phyloP scores from a whole-genome alignment of 2,113 vertebrate genomes.

The Tauraco erythrolophus region DNA sequence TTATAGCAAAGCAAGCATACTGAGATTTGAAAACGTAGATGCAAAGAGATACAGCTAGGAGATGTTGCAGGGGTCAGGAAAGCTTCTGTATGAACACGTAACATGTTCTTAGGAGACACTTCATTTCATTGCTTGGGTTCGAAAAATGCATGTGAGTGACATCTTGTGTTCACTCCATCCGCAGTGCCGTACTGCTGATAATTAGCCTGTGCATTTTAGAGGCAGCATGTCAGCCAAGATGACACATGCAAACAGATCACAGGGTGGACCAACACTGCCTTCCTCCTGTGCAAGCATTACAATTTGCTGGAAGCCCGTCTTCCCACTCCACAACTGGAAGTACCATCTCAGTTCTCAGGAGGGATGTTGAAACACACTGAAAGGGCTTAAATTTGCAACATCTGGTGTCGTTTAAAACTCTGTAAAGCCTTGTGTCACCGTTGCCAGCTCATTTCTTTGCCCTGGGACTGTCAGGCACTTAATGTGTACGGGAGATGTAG shows the following conservation, averaged over 20 bases:
- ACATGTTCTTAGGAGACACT: rapidly evolving
- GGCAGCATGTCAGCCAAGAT: background rate
- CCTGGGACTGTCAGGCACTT: background rate
- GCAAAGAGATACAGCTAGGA: background rate
- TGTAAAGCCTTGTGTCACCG: background rate
- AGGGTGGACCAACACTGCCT: background rate
- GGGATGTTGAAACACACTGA: background rate
- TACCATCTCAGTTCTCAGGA: background rate
- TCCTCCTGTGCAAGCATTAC: background rate
- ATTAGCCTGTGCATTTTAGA: background rate
- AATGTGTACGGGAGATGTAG: background rate
- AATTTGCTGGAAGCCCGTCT: background rate
- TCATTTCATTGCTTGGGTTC: background rate
- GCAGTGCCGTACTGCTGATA: background rate
- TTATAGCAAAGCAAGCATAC: background rate
- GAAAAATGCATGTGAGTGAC: conserved; percentile 23
- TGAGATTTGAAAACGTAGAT: background rate
- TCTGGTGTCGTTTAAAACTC: background rate
- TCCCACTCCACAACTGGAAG: background rate
- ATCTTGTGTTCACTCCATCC: background rate
- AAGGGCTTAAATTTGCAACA: background rate
- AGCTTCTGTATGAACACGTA: background rate
- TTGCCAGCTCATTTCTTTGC: background rate
- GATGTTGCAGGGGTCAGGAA: background rate
- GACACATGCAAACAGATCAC: background rate